Evolutionary conservation across 2,113 vertebrate genomes (phyloP), one percentile per base, ranked within the genome.

Genomic region (Ciconia stormi): DNA sequence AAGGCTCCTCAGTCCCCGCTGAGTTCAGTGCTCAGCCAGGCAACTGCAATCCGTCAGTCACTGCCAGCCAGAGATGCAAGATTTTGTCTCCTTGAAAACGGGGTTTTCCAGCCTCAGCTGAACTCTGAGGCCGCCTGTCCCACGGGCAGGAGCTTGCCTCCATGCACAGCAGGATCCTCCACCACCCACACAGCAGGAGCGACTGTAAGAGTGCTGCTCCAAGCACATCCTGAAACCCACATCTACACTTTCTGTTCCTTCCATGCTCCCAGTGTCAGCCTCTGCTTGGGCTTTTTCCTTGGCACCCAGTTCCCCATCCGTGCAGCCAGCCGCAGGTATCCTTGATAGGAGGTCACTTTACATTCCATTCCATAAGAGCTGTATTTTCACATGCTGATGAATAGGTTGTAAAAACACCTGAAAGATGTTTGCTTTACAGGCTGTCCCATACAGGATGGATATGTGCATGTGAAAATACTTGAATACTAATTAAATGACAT

Each of bases 181-280:
- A n/a, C 30, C 25, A 52, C 17, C 7, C 6, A 0, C 34, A 22
- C 2, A 49, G 30, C 34, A 59, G 50, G 32, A 82, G 4, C 0
- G 9, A 30, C n/a, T 40, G 18, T 5, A 53, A 70, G 23, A 59
- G 15, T 0, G 1, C 29, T 62, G 46, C 36, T 66, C 26, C 42
- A 72, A 72, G 34, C 12, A 34, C 2, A 0, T 50, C 55, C 25
- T 67, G 34, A 71, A 86, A 71, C 4, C 16, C 40, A 29, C 9
- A 30, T 11, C 20, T 23, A 8, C 6, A 12, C 30, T 52, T 71
- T 63, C 67, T 65, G 10, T 34, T 93, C 34, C 62, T 90, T 82
- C 81, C 5, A 4, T 77, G 46, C 2, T 23, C 38, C 4, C 13
- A 40, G 0, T 8, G 13, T 30, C 61, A 70, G 16, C 4, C 16